Evolutionary conservation across 2,888 invertebrate genomes (phyloP).

Genomic region (Chrysodeixis includens): DNA sequence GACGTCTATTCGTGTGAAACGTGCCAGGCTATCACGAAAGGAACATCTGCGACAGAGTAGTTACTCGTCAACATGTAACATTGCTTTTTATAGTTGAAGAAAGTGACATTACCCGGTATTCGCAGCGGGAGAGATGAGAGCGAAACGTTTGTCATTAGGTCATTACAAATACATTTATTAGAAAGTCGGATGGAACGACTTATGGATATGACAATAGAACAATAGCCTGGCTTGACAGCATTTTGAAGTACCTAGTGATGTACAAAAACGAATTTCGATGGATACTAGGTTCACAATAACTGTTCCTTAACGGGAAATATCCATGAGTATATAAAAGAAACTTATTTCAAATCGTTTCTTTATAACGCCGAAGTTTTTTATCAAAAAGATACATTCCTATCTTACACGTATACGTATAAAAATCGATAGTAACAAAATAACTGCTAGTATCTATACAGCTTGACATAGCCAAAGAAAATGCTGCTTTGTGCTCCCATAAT

Average conservation of each 20-base stretch:
- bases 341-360: neutral
- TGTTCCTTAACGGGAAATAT: neutral
- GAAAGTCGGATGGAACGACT: neutral
- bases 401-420: neutral
- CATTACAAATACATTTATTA: constrained; percentile 5
- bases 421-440: neutral
- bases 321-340: too few relatives aligned
- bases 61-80: neutral
- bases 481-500: constrained; percentile 41
- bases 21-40: neutral
- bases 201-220: neutral
- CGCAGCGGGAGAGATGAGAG: neutral
- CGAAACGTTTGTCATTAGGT: constrained; percentile 1
- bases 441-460: neutral
- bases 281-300: neutral
- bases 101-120: neutral
- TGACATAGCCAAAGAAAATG: constrained; percentile 12
- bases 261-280: neutral
- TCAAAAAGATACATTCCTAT: neutral
- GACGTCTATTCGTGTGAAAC: neutral
- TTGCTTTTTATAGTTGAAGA: neutral
- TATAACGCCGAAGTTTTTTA: neutral
- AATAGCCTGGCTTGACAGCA: neutral
- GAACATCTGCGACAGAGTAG: neutral
- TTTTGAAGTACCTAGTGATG: neutral